A percentile compares a stretch with the other conserved stretches of the same genome.
Conservation (phyloP, 2,113 vertebrate genomes). For the Panthera leo region DNA sequence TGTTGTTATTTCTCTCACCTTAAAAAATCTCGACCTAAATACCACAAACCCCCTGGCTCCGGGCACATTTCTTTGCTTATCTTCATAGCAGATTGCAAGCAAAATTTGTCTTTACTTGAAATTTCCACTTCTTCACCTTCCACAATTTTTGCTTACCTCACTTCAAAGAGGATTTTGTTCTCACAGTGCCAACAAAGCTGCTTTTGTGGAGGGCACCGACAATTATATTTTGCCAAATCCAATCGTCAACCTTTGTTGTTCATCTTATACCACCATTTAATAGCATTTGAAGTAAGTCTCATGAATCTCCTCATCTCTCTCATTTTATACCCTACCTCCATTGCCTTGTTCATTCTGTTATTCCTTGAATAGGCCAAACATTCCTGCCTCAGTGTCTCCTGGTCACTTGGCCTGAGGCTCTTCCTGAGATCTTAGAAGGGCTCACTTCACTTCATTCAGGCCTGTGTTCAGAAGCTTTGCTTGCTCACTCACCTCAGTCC, state of each 20-base stretch:
- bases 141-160: background rate
- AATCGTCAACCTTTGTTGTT: background rate
- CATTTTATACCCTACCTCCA: background rate
- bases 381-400: background rate
- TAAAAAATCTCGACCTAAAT: background rate
- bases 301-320: background rate
- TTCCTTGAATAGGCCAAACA: background rate
- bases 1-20: background rate
- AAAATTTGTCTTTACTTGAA: background rate
- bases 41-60: background rate
- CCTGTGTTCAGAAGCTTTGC: background rate
- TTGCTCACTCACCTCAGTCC: background rate
- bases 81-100: background rate
- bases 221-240: background rate
- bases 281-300: background rate
- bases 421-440: background rate
- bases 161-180: background rate
- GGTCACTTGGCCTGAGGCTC: background rate
- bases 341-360: background rate
- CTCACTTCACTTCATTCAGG: background rate
- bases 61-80: background rate
- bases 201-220: background rate
- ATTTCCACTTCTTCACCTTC: background rate
- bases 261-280: background rate
- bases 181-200: background rate